Base-by-base conservation (phyloP, 2,888 invertebrate species). In the Eulithis testata region DNA sequence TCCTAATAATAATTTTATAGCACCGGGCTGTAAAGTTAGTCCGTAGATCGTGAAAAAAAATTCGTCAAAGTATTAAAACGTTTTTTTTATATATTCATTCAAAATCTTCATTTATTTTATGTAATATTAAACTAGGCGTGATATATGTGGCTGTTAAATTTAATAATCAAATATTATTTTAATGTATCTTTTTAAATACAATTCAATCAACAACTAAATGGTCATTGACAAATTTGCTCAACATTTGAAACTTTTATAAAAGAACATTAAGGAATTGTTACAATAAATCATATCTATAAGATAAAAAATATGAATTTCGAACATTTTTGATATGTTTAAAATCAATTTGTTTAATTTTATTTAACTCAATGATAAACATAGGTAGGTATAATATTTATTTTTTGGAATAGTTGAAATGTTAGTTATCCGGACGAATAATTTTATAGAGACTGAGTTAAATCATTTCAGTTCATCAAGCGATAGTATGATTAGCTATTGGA, bases 181-280 rank as follows among this genome's bases (percentile, higher is more conserved):
- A 49, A 6, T 21, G 21, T 49, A 9, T 21, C 36, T 11, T 52
- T 36, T 40, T 21, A 14, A 50, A 8, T 58, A 27, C 37, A 58
- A 50, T 49, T 58, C 27, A n/a, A 43, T 37, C 14, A 53, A 53
- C 36, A 49, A 4, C 49, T 57, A 9, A 50, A 56, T 49, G 40
- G 43, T 49, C 53, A 58, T 79, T 78, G 83, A 79, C 82, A 78
- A 83, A 82, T 83, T 87, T 88, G 87, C 88, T 87, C 88, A 88
- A 88, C 77, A 76, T 80, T 79, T 73, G 72, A 79, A 73, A 77
- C 75, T 76, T 76, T 72, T 72, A 73, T 72, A 72, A 60, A 73
- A 68, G 75, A 76, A 77, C 73, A 73, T 72, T 75, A 82, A 83
- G 78, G 75, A 78, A 79, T 82, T 81, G 74, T 80, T 76, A 61